Evolutionary conservation across 2,888 invertebrate genomes (phyloP).

Genomic region (Caenorhabditis drosophilae): DNA sequence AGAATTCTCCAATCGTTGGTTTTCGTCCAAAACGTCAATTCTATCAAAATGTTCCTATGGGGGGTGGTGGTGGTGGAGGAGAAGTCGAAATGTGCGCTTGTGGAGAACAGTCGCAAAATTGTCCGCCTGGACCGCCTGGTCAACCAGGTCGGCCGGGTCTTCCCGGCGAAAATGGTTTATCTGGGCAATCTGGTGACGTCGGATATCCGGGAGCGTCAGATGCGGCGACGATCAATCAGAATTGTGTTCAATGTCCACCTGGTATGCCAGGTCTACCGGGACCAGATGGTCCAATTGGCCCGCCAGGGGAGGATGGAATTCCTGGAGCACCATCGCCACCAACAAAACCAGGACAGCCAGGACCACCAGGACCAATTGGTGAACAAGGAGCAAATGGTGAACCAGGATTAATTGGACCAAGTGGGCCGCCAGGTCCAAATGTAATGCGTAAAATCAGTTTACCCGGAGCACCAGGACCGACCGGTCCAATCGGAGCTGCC

Average conservation of each 20-base stretch:
- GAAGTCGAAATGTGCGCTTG: conserved; percentile 28
- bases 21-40: conserved; percentile 14
- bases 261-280: conserved; percentile 11
- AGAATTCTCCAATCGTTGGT: conserved; percentile 4
- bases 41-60: conserved; percentile 10
- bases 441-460: not conserved
- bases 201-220: conserved; percentile 9
- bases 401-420: conserved; percentile 13
- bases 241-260: conserved; percentile 18
- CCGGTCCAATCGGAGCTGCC: conserved; percentile 12
- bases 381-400: conserved; percentile 20
- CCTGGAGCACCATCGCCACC: conserved; percentile 6
- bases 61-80: conserved; percentile 25
- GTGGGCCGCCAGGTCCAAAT: conserved; percentile 14
- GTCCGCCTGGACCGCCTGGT: conserved; percentile 22
- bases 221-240: conserved; percentile 2
- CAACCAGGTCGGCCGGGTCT: conserved; percentile 9
- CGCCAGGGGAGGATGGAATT: conserved; percentile 15
- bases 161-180: conserved; percentile 16
- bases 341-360: conserved; percentile 9
- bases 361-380: conserved; percentile 14
- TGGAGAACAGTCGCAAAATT: conserved; percentile 26
- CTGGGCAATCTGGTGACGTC: conserved; percentile 18
- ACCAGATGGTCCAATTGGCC: conserved; percentile 17
- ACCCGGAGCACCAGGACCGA: conserved; percentile 13